Percentiles rank a stretch among this genome's conserved stretches.
Evolutionary conservation across 1,140 invertebrate species (phyloP).

Genomic region (Macrotrachela quadricornifera): DNA sequence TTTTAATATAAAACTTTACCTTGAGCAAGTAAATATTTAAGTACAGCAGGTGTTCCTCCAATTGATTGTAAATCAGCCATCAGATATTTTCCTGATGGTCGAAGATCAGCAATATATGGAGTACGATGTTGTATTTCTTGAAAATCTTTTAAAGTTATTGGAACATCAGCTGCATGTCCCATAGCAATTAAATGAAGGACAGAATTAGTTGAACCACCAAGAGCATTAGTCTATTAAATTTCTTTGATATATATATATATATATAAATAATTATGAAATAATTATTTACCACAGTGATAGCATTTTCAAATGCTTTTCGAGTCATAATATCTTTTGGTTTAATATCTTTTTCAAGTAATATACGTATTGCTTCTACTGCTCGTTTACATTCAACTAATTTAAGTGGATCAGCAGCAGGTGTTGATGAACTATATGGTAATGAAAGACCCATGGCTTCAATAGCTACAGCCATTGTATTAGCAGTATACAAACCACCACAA

Average conservation of each 20-base stretch:
- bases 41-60: slow-evolving; percentile 10
- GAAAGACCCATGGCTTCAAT: slow-evolving; percentile 13
- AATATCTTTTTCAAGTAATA: slow-evolving; percentile 10
- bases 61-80: slow-evolving; percentile 13
- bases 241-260: too few relatives aligned
- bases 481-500: slow-evolving; percentile 15
- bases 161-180: slow-evolving; percentile 8
- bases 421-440: slow-evolving; percentile 9
- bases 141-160: slow-evolving; percentile 12
- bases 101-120: slow-evolving; percentile 10
- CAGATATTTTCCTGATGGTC: slow-evolving; percentile 11
- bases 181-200: slow-evolving; percentile 14
- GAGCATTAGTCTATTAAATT: background rate
- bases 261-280: too few relatives aligned
- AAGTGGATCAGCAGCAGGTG: slow-evolving; percentile 7
- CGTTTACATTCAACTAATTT: background rate
- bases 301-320: slow-evolving; percentile 13
- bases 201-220: slow-evolving; percentile 16
- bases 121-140: slow-evolving; percentile 7
- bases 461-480: slow-evolving; percentile 14
- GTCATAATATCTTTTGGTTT: slow-evolving; percentile 11
- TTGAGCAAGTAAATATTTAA: background rate
- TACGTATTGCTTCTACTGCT: slow-evolving; percentile 8
- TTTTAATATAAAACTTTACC: too few relatives aligned
- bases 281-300: slow-evolving; percentile 9